phyloP scores from a whole-genome alignment of 2,888 invertebrate genomes.

The Cosmia trapezina region DNA sequence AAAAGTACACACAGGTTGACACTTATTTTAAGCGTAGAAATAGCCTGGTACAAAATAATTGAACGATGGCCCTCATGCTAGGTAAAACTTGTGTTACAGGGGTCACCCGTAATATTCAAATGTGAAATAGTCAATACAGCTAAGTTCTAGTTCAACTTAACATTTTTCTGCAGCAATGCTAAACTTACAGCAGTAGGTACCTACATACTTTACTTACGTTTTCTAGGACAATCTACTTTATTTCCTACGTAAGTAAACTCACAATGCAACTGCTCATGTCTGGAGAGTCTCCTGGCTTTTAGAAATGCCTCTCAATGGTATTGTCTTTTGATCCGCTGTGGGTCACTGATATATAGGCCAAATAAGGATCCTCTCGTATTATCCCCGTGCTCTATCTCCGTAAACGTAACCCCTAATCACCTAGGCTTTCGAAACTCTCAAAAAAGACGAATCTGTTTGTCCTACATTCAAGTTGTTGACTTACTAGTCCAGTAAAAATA shows the following conservation, averaged over 20 bases:
- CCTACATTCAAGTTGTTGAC: slow-evolving; percentile 34
- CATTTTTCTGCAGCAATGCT: slow-evolving; percentile 6
- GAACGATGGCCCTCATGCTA: too few species aligned
- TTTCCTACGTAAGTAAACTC: slow-evolving; percentile 43
- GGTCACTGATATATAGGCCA: slow-evolving; percentile 66
- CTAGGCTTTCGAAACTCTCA: slow-evolving; percentile 44
- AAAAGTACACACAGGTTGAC: too few species aligned
- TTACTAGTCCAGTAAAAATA: too few species aligned
- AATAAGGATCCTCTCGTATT: slow-evolving; percentile 69
- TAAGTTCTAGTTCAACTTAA: slow-evolving; percentile 20
- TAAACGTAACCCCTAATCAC: slow-evolving; percentile 61
- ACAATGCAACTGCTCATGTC: slow-evolving; percentile 40
- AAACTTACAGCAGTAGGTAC: not conserved
- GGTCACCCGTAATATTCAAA: too few species aligned
- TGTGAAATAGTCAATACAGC: slow-evolving; percentile 36
- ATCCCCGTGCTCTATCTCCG: slow-evolving; percentile 69
- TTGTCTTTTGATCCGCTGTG: slow-evolving; percentile 62
- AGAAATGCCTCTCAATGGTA: slow-evolving; percentile 64
- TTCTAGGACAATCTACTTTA: slow-evolving; percentile 38
- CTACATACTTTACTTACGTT: slow-evolving; percentile 12
- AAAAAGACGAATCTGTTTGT: slow-evolving; percentile 51
- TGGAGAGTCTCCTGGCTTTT: slow-evolving; percentile 48
- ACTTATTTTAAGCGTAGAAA: too few species aligned
- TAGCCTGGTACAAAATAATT: too few species aligned
- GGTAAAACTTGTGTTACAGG: too few species aligned